Base-by-base conservation (phyloP, 2,888 invertebrate genomes). In the Matsumyia berberina region DNA sequence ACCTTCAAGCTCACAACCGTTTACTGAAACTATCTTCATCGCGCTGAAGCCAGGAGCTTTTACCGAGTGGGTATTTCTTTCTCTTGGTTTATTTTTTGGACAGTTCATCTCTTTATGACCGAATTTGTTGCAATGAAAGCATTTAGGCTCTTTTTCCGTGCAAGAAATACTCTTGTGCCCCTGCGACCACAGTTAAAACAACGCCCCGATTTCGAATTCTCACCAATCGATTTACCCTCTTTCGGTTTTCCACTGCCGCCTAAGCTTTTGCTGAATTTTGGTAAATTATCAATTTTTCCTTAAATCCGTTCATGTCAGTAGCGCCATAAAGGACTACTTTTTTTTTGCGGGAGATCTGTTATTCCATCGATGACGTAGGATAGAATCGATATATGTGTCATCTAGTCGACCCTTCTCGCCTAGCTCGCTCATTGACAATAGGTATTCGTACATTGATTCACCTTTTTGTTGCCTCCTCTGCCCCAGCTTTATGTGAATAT, bases 81-180 rank as follows among this genome's bases (percentile, higher is more conserved):
- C 19, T 24, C 5, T 49, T 19, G 3, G 24, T 49, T 11, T 49
- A 11, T 5, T 58, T 35, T 1, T 70, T 35, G 35, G 49, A 19
- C 67, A 67, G 11, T 37, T 15, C 5, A 19, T 12, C 6, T 53
- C 5, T 55, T 69, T 69, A 24, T 69, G 66, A 8, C 66, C 66
- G 39, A 51, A 53, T 42, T 66, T 19, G 8, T 66, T 66, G 24
- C 66, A 66, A 0, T 6, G 44, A 19, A 69, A 69, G 11, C 69
- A 69, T 44, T 55, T 69, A 3, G 69, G 55, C 9, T 33, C 11
- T 15, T 53, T 31, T 69, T 69, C 42, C 17, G 15, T 42, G 24
- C 31, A 69, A 0, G 55, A 29, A 17, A 12, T 55, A 31, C 69
- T 69, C 5, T 33, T 55, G 31, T 55, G 69, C 66, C 53, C 35